Conservation (phyloP, 2,888 invertebrate species). For the Pycnomerus fuliginosus region DNA sequence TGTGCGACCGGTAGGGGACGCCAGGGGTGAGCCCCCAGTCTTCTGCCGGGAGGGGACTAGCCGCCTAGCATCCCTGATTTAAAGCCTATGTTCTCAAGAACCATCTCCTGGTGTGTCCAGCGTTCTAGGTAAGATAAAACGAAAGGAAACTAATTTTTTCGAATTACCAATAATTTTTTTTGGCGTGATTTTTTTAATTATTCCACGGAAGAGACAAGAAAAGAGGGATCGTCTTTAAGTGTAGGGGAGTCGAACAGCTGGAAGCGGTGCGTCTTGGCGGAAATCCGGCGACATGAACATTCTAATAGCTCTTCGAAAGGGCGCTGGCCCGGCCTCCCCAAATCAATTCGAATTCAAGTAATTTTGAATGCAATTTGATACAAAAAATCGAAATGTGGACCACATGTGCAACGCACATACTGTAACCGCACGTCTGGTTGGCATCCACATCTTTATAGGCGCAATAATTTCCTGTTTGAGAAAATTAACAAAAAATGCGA, state of each 20-base stretch:
- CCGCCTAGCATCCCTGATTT: constrained; percentile 36
- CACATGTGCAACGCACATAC: constrained; percentile 20
- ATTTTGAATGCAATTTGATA: too few species aligned
- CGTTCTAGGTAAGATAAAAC: constrained; percentile 35
- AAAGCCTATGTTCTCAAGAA: constrained; percentile 27
- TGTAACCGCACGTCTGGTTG: constrained; percentile 24
- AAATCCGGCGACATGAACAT: constrained; percentile 46
- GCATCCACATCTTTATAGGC: constrained; percentile 21
- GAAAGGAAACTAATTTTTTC: constrained; percentile 38
- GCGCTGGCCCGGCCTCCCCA: constrained; percentile 23
- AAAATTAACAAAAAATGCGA: constrained; percentile 6
- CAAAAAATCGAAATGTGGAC: constrained; percentile 9
- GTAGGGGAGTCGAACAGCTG: constrained; percentile 40
- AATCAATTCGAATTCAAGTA: neutral
- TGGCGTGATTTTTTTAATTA: constrained; percentile 27
- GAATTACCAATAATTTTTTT: constrained; percentile 38
- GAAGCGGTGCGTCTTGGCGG: constrained; percentile 43
- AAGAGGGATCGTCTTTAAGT: neutral
- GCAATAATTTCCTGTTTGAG: constrained; percentile 24
- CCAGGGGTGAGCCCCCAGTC: constrained; percentile 24
- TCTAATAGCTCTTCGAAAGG: constrained; percentile 30
- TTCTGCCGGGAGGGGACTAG: constrained; percentile 36
- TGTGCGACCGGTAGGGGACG: constrained; percentile 27
- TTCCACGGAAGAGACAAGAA: neutral
- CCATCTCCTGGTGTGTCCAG: constrained; percentile 27